Evolutionary conservation across 2,888 invertebrate genomes (phyloP).

Genomic region (Napeogenes inachia): DNA sequence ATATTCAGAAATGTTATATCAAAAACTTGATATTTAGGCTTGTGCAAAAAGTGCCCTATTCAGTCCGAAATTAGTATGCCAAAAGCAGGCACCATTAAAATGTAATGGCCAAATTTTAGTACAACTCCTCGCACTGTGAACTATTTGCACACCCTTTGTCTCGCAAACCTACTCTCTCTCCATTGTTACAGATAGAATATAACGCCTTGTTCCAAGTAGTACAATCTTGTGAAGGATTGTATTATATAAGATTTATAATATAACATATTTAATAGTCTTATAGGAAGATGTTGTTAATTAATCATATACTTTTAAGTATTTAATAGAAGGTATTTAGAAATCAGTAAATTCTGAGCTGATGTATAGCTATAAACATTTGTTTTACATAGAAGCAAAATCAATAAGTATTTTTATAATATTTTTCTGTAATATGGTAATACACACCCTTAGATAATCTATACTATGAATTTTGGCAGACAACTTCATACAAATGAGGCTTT

Average conservation of each 20-base stretch:
- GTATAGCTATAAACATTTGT: too few relatives aligned
- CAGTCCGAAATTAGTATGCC: conserved; percentile 1
- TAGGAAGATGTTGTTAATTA: too few relatives aligned
- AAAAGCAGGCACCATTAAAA: conserved; percentile 4
- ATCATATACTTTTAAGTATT: too few relatives aligned
- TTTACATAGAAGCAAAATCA: background rate
- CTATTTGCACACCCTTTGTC: conserved; percentile 22
- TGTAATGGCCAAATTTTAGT: conserved; percentile 4
- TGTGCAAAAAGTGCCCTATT: conserved; percentile 1
- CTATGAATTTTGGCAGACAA: conserved; percentile 3
- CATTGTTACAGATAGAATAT: conserved; percentile 16
- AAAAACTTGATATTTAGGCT: background rate
- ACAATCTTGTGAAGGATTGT: conserved; percentile 5
- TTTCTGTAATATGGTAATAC: background rate
- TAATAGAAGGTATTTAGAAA: too few relatives aligned
- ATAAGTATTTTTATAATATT: background rate
- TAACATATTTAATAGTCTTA: background rate
- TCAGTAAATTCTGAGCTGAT: too few relatives aligned
- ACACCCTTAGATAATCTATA: background rate
- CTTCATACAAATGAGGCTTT: conserved; percentile 22
- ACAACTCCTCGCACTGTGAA: conserved; percentile 4
- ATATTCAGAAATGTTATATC: background rate
- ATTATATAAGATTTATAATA: background rate
- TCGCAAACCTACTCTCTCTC: conserved; percentile 10
- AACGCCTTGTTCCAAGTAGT: conserved; percentile 8